Evolutionary conservation across 2,797 vertebrate species (phyloP), one percentile per base, ranked within the genome.

Genomic region (Anisognathus igniventris): DNA sequence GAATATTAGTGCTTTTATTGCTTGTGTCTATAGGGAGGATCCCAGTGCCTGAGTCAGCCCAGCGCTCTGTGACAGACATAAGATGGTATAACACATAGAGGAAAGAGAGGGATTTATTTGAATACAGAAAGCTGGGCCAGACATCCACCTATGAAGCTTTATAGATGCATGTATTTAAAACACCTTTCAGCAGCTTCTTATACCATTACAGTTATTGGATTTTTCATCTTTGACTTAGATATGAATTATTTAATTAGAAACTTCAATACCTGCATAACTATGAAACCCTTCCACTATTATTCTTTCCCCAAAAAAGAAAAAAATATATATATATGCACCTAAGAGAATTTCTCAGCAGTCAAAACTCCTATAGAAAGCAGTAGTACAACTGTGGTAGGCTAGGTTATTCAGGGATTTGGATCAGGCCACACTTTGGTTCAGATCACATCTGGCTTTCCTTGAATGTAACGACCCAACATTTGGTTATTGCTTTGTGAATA

Each of bases 171-270:
- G 67, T 72, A 91, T 86, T 96, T 93, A 93, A 96, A 95, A 92
- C 81, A 90, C n/a, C 14, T 78, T 93, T 96, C 87, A 73, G 84
- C 33, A 94, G 89, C 66, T 90, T 93, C 81, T 86, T 83, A 56
- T 92, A 72, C 87, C 61, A 75, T 88, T 88, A 81, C 28, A 78
- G 79, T 84, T 95, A 86, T 72, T 90, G 51, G 66, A 93, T 95
- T 96, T 97, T 93, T 93, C 76, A 70, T 92, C 66, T 91, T 92
- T 92, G 84, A 87, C 73, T 93, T 86, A 73, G 62, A 86, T 58
- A 90, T 35, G 15, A 86, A 96, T 91, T 95, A 95, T 91, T 94
- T 95, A 92, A 93, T 95, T 92, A 92, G 76, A 92, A 94, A 72
- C 53, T 92, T 94, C 73, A 83, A 60, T 78, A 91, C n/a, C 35